Conservation (phyloP, 2,797 vertebrate species). For the Pantherophis vulpinus region DNA sequence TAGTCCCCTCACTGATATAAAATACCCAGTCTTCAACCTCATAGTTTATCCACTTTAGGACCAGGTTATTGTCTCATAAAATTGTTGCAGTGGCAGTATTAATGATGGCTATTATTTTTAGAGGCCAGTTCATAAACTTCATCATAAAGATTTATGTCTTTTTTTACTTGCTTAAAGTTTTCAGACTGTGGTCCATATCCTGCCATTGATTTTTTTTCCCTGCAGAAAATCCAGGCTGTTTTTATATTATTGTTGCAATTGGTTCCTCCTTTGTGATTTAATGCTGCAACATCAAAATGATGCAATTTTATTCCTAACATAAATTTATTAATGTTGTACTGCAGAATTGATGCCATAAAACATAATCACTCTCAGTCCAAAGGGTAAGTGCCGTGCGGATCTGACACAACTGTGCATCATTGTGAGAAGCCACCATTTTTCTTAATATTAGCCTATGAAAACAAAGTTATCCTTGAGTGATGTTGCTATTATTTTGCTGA, state of each 20-base stretch:
- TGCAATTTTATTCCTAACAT: constrained; percentile 69
- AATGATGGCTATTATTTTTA: constrained; percentile 63
- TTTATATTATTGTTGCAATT: constrained; percentile 52
- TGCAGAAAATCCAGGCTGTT: constrained; percentile 58
- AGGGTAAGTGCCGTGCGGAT: constrained; percentile 63
- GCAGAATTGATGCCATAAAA: constrained; percentile 69
- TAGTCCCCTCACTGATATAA: constrained; percentile 56
- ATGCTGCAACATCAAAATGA: constrained; percentile 51
- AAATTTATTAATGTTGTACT: constrained; percentile 76
- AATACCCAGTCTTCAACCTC: constrained; percentile 42
- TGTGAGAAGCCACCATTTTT: constrained; percentile 68
- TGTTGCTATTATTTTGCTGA: constrained; percentile 72
- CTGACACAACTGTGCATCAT: constrained; percentile 74
- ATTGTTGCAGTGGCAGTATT: constrained; percentile 54
- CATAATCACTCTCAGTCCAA: constrained; percentile 74
- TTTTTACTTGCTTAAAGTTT: constrained; percentile 66
- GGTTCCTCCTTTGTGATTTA: constrained; percentile 60
- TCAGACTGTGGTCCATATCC: constrained; percentile 63
- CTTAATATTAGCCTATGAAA: constrained; percentile 74
- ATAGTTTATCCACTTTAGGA: constrained; percentile 61
- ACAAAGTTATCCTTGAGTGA: constrained; percentile 75
- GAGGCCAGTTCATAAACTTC: constrained; percentile 52
- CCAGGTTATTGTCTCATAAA: constrained; percentile 63
- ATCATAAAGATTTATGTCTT: constrained; percentile 65
- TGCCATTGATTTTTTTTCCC: constrained; percentile 63